Conservation (phyloP, 2,113 vertebrate species). For the Okapia johnstoni region DNA sequence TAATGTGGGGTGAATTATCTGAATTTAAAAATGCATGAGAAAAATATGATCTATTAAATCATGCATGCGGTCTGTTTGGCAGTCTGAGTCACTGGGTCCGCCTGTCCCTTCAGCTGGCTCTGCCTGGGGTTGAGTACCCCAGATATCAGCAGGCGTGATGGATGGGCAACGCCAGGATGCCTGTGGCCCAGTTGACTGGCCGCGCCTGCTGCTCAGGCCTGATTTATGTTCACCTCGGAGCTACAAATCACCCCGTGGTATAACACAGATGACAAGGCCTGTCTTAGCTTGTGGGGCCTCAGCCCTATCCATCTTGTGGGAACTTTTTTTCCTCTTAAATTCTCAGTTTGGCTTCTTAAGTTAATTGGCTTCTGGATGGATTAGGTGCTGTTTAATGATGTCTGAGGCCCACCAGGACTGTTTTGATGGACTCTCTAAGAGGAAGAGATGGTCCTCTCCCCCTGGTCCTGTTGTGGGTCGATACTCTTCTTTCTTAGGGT, state of each 20-base stretch:
- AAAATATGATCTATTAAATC: not conserved
- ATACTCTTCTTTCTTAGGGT: accelerated
- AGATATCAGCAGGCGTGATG: not conserved
- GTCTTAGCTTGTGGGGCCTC: accelerated
- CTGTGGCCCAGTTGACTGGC: not conserved
- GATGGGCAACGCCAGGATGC: accelerated
- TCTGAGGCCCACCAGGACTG: not conserved
- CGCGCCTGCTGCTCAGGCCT: accelerated
- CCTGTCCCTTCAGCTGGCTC: not conserved
- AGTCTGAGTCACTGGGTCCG: accelerated
- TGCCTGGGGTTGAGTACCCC: not conserved
- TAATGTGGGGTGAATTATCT: not conserved
- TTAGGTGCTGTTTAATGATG: not conserved
- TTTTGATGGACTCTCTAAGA: not conserved
- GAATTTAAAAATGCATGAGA: constrained; percentile 18
- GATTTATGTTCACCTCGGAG: not conserved
- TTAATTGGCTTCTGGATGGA: not conserved
- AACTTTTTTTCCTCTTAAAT: not conserved
- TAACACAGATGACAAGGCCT: not conserved
- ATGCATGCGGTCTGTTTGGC: not conserved
- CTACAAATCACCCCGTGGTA: accelerated
- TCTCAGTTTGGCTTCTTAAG: not conserved
- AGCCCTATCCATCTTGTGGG: not conserved
- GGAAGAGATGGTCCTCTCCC: not conserved
- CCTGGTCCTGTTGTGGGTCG: not conserved